Base-by-base conservation (phyloP, 1,140 invertebrate genomes). In the Hydropsyche tenuis region DNA sequence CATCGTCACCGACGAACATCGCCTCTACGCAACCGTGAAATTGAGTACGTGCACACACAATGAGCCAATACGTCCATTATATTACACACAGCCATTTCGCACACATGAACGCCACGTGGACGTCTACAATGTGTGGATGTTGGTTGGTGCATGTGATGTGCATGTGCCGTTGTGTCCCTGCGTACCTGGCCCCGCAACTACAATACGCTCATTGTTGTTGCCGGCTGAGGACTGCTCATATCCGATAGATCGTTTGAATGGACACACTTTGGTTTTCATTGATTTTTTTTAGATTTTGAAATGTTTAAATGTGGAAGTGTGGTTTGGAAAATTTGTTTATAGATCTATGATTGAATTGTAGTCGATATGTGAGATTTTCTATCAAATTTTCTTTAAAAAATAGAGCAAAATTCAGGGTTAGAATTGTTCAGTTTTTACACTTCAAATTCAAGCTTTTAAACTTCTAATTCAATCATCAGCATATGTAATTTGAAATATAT, bases 11-110 rank as follows among this genome's bases (percentile, higher is more conserved):
- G 45, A 16, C 16, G 48, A 16, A 53, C 51, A 73, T 75, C 69
- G 68, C 72, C 63, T 60, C 45, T 68, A 75, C 71, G 70, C 69
- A 73, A 60, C 64, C 74, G 72, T 75, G 74, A 75, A 75, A 75
- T 75, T 75, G 74, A 63, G 30, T 69, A 48, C 48, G 70, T 37
- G 30, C 30, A 9, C 30, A 37, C 30, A 37, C 30, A 37, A 37
- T 37, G 9, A 37, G 9, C 30, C 30, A 9, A 37, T 37, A 37
- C 30, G 30, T 37, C 30, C 30, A 37, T 37, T 25, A 62, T 62
- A 23, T 12, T 62, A 25, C 22, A 23, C 3, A 6, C 7, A 18
- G 16, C 51, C 16, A 53, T 53, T 53, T 11, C 20, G 51, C 18
- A 11, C 7, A 48, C 23, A 22, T 51, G 20, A 27, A 37, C 69